phyloP scores from a whole-genome alignment of 2,113 vertebrate genomes.

The Pagrus major region DNA sequence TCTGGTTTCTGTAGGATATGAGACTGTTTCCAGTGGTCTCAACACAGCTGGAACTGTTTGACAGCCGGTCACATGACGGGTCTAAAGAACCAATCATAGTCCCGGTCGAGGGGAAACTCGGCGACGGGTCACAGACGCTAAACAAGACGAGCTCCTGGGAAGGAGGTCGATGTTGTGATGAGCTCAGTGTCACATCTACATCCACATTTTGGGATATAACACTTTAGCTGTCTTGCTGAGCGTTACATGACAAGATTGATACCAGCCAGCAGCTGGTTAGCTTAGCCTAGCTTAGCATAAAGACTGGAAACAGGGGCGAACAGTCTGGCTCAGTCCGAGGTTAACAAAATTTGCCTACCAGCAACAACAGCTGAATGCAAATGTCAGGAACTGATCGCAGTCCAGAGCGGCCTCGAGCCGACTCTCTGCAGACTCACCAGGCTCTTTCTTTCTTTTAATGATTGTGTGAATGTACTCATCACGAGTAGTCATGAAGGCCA shows the following conservation, averaged over 20 bases:
- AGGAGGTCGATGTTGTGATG: not conserved
- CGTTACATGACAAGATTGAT: not conserved
- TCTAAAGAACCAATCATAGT: slow-evolving; percentile 1
- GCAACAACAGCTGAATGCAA: no score
- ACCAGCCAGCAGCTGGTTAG: not conserved
- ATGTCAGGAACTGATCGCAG: no score
- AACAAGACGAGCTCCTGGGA: not conserved
- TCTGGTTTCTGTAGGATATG: slow-evolving; percentile 84
- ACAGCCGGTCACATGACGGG: not conserved
- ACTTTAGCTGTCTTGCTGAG: not conserved
- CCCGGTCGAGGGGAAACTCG: not conserved
- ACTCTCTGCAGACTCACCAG: no score
- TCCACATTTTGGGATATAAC: not conserved
- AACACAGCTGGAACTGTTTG: slow-evolving; percentile 49
- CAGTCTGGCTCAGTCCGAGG: not conserved
- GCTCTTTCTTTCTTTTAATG: no score
- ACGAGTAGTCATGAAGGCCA: no score
- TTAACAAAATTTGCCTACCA: not conserved
- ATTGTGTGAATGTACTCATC: no score
- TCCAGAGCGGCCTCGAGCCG: no score
- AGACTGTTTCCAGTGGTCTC: slow-evolving; percentile 81
- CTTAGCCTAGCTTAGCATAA: not conserved
- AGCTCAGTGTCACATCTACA: not conserved
- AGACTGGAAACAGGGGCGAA: not conserved
- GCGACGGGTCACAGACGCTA: not conserved